A percentile compares a stretch with the other conserved stretches of the same genome.
phyloP scores from a whole-genome alignment of 2,888 invertebrate genomes.

The Morpho achilles region DNA sequence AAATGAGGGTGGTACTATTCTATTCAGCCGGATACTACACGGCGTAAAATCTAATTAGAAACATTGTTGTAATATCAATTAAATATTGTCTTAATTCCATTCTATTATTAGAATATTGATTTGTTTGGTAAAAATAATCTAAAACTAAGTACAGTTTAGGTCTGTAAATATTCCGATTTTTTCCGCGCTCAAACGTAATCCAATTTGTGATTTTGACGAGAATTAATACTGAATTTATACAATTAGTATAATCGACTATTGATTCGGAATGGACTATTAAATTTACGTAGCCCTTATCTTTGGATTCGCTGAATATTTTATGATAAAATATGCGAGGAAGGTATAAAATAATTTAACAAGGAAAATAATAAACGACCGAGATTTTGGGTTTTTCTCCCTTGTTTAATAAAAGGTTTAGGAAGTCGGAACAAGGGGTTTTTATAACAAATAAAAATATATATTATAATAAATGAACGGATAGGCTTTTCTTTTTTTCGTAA shows the following conservation, averaged over 20 bases:
- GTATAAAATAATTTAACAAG: background rate
- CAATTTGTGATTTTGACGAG: constrained; percentile 30
- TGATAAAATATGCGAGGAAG: background rate
- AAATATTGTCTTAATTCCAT: background rate
- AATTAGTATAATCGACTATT: constrained; percentile 29
- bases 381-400: too few relatives aligned
- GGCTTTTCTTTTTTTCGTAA: too few relatives aligned
- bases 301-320: constrained; percentile 1
- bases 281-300: constrained; percentile 3
- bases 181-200: constrained; percentile 26
- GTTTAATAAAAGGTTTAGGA: too few relatives aligned
- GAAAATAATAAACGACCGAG: too few relatives aligned
- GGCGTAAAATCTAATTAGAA: too few relatives aligned
- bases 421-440: too few relatives aligned
- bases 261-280: constrained; percentile 11
- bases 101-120: background rate
- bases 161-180: constrained; percentile 23
- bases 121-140: too few relatives aligned
- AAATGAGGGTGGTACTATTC: too few relatives aligned
- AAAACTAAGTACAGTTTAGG: constrained; percentile 19
- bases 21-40: too few relatives aligned
- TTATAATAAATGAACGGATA: too few relatives aligned
- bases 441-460: too few relatives aligned
- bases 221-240: constrained; percentile 30
- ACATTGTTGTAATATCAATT: too few relatives aligned